Conservation (phyloP, 2,888 invertebrate genomes). For the Ptychoptera contaminata region DNA sequence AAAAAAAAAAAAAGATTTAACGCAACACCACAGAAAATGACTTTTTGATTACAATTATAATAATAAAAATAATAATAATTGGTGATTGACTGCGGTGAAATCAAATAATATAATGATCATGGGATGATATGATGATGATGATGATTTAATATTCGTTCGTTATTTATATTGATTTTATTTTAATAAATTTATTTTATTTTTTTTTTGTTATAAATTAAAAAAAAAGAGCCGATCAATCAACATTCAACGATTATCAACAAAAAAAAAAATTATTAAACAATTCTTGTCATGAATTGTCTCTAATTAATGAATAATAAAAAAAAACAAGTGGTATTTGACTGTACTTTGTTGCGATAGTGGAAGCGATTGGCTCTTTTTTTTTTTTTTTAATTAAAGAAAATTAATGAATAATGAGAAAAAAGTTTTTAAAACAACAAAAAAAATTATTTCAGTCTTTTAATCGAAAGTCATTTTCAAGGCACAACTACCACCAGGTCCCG, state of each 20-base stretch:
- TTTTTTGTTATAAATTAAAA: conserved; percentile 7
- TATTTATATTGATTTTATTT: conserved; percentile 6
- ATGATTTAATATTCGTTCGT: conserved; percentile 9
- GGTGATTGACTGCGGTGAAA: too few relatives aligned
- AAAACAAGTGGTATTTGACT: neutral
- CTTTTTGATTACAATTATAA: too few relatives aligned
- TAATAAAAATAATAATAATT: too few relatives aligned
- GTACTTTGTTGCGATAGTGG: neutral
- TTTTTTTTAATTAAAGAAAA: too few relatives aligned
- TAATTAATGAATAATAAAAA: neutral
- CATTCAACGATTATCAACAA: neutral
- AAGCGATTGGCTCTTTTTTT: neutral
- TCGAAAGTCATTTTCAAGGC: conserved; percentile 11
- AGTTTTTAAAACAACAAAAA: too few relatives aligned
- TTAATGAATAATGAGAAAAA: too few relatives aligned
- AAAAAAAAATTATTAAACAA: too few relatives aligned
- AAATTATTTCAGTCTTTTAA: neutral
- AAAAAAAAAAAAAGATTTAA: too few relatives aligned
- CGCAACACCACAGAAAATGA: too few relatives aligned
- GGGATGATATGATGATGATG: too few relatives aligned
- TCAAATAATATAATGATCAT: too few relatives aligned
- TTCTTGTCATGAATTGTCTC: too few relatives aligned
- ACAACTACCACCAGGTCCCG: conserved; percentile 12
- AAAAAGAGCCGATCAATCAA: neutral
- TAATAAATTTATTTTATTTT: conserved; percentile 6